phyloP scores from a whole-genome alignment of 92 coral and sea anemone genomes.

The Ricordea florida region DNA sequence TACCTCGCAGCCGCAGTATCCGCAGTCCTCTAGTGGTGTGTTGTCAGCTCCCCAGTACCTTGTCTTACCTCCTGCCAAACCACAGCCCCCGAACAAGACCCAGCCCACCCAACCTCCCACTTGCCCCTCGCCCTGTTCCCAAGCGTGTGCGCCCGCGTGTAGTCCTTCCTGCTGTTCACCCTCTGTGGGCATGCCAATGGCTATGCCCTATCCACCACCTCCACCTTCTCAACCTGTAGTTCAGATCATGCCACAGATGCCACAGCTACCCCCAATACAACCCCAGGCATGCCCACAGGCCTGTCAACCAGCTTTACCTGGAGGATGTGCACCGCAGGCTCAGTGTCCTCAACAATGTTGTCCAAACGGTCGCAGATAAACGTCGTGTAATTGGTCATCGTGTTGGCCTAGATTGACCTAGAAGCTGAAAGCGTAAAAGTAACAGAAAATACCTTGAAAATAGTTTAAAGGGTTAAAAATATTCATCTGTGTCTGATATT shows the following conservation, averaged over 20 bases:
- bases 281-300: slow-evolving; percentile 55
- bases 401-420: too few species aligned
- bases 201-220: slow-evolving; percentile 37
- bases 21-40: neutral
- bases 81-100: slow-evolving; percentile 30
- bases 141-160: slow-evolving; percentile 73
- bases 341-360: slow-evolving; percentile 41
- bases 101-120: slow-evolving; percentile 22
- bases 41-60: slow-evolving; percentile 51
- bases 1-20: slow-evolving; percentile 17
- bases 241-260: slow-evolving; percentile 44
- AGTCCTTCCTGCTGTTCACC: slow-evolving; percentile 65
- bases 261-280: slow-evolving; percentile 35
- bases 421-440: neutral
- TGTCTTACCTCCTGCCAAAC: slow-evolving; percentile 46
- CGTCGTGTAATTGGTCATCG: too few species aligned
- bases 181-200: slow-evolving; percentile 32
- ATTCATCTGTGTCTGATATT: too few species aligned
- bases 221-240: slow-evolving; percentile 39
- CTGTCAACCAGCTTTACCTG: slow-evolving; percentile 45
- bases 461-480: too few species aligned
- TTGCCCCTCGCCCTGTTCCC: slow-evolving; percentile 74
- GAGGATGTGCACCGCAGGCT: slow-evolving; percentile 66
- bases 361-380: slow-evolving; percentile 27
- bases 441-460: too few species aligned